These are phyloP conservation scores for Diadophis punctatus DNA, from an alignment of 2,113 vertebrate species.

Conservation along the genomic window DNA sequence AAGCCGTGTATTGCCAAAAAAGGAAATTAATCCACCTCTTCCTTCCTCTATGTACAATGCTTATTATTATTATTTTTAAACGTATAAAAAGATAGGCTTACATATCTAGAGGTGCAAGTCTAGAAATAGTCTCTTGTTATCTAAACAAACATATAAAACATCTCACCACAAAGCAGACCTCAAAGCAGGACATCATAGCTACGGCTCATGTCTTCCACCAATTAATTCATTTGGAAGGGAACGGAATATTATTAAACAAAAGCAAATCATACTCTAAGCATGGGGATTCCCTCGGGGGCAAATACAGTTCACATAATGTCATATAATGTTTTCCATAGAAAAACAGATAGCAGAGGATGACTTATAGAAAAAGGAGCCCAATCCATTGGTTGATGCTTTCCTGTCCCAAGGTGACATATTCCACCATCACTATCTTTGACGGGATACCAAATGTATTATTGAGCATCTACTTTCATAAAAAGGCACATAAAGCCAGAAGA, in stretches of 20 bases:
- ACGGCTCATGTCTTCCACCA: not conserved
- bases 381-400: not conserved
- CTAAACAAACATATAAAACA: not conserved
- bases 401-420: not conserved
- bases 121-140: not conserved
- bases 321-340: not conserved
- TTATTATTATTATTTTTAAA: too few relatives aligned
- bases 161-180: not conserved
- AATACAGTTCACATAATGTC: not conserved
- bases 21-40: not conserved
- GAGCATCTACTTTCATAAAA: too few relatives aligned
- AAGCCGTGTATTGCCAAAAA: not conserved
- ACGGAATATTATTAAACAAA: not conserved
- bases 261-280: not conserved
- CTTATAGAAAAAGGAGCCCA: not conserved
- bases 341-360: not conserved
- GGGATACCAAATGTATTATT: not conserved
- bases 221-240: not conserved
- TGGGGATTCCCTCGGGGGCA: not conserved
- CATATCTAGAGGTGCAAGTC: too few relatives aligned
- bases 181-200: not conserved
- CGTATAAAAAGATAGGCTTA: too few relatives aligned
- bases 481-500: too few relatives aligned
- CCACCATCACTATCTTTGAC: not conserved
- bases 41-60: not conserved